These are phyloP conservation scores for Gouania willdenowi DNA, from an alignment of 2,797 vertebrate genomes.

Conservation along the genomic window DNA sequence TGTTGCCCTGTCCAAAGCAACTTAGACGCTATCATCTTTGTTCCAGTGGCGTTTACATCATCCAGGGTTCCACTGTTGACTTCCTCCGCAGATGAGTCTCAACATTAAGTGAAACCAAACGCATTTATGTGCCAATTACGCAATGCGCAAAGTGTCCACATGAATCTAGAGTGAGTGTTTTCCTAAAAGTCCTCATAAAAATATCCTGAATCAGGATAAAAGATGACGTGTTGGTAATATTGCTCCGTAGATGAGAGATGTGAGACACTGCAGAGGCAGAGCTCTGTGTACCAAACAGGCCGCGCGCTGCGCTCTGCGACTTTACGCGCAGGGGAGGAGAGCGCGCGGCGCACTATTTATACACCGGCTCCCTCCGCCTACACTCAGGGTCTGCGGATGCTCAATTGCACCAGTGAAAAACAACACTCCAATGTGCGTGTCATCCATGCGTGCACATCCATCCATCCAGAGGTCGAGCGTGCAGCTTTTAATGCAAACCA, in stretches of 20 bases:
- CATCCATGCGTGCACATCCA: constrained; percentile 6
- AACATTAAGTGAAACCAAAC: constrained; percentile 21
- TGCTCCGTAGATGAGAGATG: too few relatives aligned
- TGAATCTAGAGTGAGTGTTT: constrained; percentile 1
- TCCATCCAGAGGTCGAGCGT: constrained; percentile 1
- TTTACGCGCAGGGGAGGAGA: constrained; percentile 33
- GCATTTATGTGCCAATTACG: constrained; percentile 26
- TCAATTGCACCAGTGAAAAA: not conserved
- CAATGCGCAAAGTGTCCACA: constrained; percentile 26
- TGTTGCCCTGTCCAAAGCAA: constrained; percentile 16
- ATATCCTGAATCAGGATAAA: not conserved
- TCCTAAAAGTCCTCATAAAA: not conserved
- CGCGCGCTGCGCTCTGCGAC: not conserved
- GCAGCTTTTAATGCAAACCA: constrained; percentile 46
- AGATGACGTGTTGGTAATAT: too few relatives aligned
- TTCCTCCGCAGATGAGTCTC: constrained; percentile 1
- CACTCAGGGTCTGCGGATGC: constrained; percentile 2
- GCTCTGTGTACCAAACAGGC: not conserved
- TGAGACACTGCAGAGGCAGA: too few relatives aligned
- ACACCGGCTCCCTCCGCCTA: constrained; percentile 3
- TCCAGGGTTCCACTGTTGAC: constrained; percentile 3
- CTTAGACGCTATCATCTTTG: constrained; percentile 20
- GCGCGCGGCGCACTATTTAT: constrained; percentile 45
- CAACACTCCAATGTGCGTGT: not conserved
- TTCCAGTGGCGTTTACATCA: constrained; percentile 7